phyloP scores from a whole-genome alignment of 2,113 vertebrate genomes.

The Phodopus roborovskii region DNA sequence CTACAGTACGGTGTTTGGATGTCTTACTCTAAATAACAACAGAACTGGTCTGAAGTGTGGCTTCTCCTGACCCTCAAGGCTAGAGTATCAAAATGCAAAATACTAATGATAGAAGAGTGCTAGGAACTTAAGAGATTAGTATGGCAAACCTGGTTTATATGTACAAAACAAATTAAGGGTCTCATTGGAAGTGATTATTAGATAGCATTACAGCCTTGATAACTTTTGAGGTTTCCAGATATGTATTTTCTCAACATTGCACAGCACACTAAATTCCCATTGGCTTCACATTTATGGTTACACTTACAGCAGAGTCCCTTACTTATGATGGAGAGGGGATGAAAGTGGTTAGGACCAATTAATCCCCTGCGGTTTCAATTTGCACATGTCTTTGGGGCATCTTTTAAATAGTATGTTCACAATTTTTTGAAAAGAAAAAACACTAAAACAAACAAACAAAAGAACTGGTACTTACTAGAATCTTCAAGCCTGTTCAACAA shows the following conservation, averaged over 20 bases:
- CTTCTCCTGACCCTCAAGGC: too few species aligned
- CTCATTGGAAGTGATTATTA: neutral
- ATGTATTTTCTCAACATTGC: neutral
- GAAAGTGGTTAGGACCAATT: neutral
- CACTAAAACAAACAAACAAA: neutral
- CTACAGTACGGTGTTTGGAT: too few species aligned
- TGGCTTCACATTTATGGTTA: neutral
- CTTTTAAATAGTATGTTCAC: neutral
- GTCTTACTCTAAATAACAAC: too few species aligned
- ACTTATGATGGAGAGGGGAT: neutral
- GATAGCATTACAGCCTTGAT: neutral
- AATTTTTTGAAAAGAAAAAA: neutral
- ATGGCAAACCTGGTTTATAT: neutral
- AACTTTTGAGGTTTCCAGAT: neutral
- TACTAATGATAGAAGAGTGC: neutral
- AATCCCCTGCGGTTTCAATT: neutral
- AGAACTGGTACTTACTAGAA: neutral
- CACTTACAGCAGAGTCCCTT: neutral
- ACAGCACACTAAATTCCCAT: neutral
- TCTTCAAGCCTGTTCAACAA: slow-evolving; percentile 47
- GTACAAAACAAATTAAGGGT: neutral
- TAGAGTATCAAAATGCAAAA: neutral
- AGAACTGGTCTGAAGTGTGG: too few species aligned
- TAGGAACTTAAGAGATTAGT: neutral
- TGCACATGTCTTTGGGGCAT: neutral